Percentiles rank a stretch among this genome's conserved stretches.
Evolutionary conservation across 1,140 invertebrate species (phyloP).

Genomic region (Phymastichus coffea): DNA sequence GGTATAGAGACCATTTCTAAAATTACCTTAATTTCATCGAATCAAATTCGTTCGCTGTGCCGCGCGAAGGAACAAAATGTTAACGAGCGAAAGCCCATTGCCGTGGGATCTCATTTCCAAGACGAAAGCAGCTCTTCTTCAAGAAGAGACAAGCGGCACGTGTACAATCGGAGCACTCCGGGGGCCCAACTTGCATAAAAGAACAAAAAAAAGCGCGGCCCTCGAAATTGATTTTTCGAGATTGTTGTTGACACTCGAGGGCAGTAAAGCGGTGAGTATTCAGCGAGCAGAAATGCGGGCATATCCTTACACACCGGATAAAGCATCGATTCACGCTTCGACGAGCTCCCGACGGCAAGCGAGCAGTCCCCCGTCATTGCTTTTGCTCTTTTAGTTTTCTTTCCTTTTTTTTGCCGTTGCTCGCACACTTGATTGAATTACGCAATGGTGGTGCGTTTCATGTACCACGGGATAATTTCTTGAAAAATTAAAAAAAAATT

Average conservation of each 20-base stretch:
- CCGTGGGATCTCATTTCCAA: too few relatives aligned
- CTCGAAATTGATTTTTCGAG: background rate
- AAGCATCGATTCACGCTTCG: conserved; percentile 20
- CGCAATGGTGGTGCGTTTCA: too few relatives aligned
- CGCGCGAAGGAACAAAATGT: too few relatives aligned
- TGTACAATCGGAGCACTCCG: background rate
- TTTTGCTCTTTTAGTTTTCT: background rate
- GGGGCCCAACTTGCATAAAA: background rate
- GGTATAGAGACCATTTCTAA: too few relatives aligned
- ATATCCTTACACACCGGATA: background rate
- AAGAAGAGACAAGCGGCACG: background rate
- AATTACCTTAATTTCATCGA: too few relatives aligned
- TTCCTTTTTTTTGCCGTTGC: background rate
- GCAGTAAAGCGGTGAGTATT: conserved; percentile 8
- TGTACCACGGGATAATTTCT: too few relatives aligned
- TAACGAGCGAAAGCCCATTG: too few relatives aligned
- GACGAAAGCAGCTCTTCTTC: too few relatives aligned
- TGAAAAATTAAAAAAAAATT: too few relatives aligned
- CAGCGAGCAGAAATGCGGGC: conserved; percentile 12
- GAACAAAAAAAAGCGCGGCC: background rate
- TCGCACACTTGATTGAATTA: too few relatives aligned
- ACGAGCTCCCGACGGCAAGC: background rate
- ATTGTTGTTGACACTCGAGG: too few relatives aligned
- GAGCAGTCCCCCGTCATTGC: conserved; percentile 13
- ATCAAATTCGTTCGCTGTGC: too few relatives aligned